Base-by-base conservation (phyloP, 2,797 vertebrate genomes). In the Eulemur mongoz region DNA sequence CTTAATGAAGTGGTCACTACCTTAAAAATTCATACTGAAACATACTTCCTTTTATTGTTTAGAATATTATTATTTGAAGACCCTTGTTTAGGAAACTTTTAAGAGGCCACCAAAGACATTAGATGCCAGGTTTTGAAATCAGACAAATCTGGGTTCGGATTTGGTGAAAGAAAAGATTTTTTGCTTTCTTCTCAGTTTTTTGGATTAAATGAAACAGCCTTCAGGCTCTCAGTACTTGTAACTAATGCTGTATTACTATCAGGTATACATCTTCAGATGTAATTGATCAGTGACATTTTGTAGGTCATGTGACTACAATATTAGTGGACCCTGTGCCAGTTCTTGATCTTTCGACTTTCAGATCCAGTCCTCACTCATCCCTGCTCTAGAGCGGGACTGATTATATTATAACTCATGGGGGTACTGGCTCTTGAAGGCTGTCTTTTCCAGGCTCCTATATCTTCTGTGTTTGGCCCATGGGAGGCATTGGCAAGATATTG, bases 11-110 rank as follows among this genome's bases (percentile, higher is more conserved):
- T 69, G 4, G 76, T 97, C 70, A 92, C 32, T 87, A 94, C 82
- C 69, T 76, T 80, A 98, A 89, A 94, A 52, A 65, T 92, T 85
- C 15, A 43, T 75, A 81, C 91, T 94, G 70, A 88, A 95, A 38
- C 40, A 92, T 76, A 40, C 0, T 94, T 97, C 17, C 4, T 82
- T 89, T 93, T 93, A 82, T 57, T 83, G 52, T 92, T 87, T 50
- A 61, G 40, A 76, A 87, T 78, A 40, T n/a, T 45, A 69, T 48
- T 87, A 32, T 91, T 97, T 25, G 78, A 57, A 96, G 73, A 93
- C 5, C 40, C 14, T 76, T 72, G 27, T 87, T 92, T 91, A 75
- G 59, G 14, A 91, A 57, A 23, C 17, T 75, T 70, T 75, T 38
- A 93, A 75, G 69, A 76, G 50, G 15, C 57, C 40, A 65, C 25